Evolutionary conservation across 2,797 vertebrate genomes (phyloP), one percentile per base, ranked within the genome.

Genomic region (Bradypus variegatus): DNA sequence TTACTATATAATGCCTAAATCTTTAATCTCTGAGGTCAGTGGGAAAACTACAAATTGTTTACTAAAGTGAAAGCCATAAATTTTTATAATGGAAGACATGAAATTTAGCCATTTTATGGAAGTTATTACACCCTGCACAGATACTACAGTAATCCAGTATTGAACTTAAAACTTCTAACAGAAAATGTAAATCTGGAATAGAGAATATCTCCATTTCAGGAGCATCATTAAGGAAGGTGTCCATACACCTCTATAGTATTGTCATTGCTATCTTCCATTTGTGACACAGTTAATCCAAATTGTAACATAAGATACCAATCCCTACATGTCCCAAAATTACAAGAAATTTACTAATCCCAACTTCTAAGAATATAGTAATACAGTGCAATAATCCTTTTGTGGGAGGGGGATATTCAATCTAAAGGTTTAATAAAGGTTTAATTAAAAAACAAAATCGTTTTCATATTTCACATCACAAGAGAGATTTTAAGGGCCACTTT

Each of bases 31-130:
- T 70, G 16, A 85, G 25, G 62, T 70, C 55, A 81, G 21, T 78
- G 36, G 38, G 67, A 81, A 76, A 53, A 91, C 8, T 18, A 48
- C 83, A 79, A 41, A 33, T 84, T 65, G 67, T 89, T 88, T 79
- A 29, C 84, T 78, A 16, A 64, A 48, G 55, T 45, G 64, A 91
- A 92, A 93, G 90, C 79, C 89, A 78, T 92, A 89, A 21, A 41
- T 75, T 88, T 84, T 75, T 77, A 21, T 45, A 55, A 76, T 45
- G 50, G 41, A 64, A 72, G 78, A 58, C 33, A 31, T 65, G 55
- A 82, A 72, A 72, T 55, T 50, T 55, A 91, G 45, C 90, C 77
- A 73, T 87, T 38, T 76, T 55, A 6, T 7, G 6, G 67, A 53
- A 76, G 38, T 80, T 50, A 33, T n/a, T 36, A 65, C 13, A 69